phyloP scores from a whole-genome alignment of 2,113 vertebrate species.

The Carlito syrichta region DNA sequence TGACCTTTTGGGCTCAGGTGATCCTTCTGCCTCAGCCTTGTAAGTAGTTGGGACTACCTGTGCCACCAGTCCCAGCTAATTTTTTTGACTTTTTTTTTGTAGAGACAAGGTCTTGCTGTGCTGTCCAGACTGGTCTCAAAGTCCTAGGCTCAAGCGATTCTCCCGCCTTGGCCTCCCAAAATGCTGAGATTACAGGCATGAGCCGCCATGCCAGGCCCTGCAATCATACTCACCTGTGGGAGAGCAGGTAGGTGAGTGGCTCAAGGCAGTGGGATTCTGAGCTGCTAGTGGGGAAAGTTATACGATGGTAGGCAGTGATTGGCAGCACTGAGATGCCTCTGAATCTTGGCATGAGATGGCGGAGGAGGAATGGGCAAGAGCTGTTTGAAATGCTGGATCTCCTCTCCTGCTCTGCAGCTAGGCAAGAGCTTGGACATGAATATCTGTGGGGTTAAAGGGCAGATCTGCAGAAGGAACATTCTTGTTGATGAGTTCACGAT shows the following conservation, averaged over 20 bases:
- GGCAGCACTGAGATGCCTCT: neutral
- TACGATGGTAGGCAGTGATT: neutral
- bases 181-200: too few relatives aligned
- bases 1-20: too few relatives aligned
- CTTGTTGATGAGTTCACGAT: neutral
- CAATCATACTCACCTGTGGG: too few relatives aligned
- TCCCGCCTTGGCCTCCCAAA: too few relatives aligned
- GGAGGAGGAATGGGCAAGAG: neutral
- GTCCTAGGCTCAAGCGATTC: too few relatives aligned
- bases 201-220: too few relatives aligned
- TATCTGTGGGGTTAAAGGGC: neutral
- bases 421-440: neutral
- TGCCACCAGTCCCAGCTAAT: too few relatives aligned
- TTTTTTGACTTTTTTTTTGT: too few relatives aligned
- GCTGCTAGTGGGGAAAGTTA: neutral
- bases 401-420: neutral
- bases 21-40: too few relatives aligned
- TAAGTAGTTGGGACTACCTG: too few relatives aligned
- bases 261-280: neutral
- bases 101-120: too few relatives aligned
- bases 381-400: neutral
- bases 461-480: neutral
- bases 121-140: too few relatives aligned
- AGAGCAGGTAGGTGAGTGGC: neutral
- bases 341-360: neutral